Base-by-base conservation (phyloP, 2,888 invertebrate genomes). In the Leptopilina syphax region DNA sequence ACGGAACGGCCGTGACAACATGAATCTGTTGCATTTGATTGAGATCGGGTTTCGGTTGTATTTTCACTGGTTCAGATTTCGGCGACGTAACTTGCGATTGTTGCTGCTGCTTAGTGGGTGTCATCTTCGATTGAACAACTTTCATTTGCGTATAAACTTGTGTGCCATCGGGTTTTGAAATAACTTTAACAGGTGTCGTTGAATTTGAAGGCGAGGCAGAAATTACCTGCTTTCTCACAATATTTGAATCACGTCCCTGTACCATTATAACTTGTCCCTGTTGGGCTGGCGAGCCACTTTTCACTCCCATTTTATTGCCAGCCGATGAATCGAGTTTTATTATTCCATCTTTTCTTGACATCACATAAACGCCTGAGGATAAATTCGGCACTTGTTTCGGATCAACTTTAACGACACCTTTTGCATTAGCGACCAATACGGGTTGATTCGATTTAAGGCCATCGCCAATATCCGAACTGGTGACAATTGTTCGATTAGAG, bases 301-400 rank as follows among this genome's bases (percentile, higher is more conserved):
- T 94, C 78, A 94, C 86, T 3, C 87, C 86, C 5, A 91, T 83
- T 81, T 91, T 92, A 9, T 87, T 88, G 84, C 94, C 94, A 0
- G 94, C 94, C 0, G 94, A 94, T 0, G 95, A 94, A 89, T 95
- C 95, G 79, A 95, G 93, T 90, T 95, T 95, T 90, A 95, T 95
- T 77, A 95, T 95, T 65, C 95, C 96, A 60, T 95, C 95, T 85
- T 95, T 96, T 90, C 95, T 95, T 9, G 96, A 95, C 95, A 96
- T 95, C 79, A 96, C 95, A 89, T 96, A 96, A 63, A 96, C 95
- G 85, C 95, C 95, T 86, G 94, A 92, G 85, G 94, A 92, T 77
- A 94, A 88, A 65, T 93, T 93, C 27, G 96, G 95, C 93, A 95
- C 94, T 90, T 95, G 95, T 88, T 95, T 95, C 68, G 95, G 95